These are phyloP conservation scores for Maniola hyperantus DNA, from an alignment of 2,888 invertebrate species.

Conservation along the genomic window DNA sequence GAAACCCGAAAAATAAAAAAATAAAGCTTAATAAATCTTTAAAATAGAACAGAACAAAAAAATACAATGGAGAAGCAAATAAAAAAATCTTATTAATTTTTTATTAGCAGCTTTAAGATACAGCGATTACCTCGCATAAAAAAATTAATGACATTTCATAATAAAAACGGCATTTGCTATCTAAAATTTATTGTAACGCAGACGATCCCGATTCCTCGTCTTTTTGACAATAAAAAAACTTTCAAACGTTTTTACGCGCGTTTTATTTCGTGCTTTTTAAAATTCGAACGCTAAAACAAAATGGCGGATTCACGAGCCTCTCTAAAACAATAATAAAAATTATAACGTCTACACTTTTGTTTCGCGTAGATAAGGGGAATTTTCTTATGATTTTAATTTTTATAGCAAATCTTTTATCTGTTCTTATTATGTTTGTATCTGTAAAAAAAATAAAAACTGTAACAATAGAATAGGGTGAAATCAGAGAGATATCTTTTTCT, in stretches of 20 bases:
- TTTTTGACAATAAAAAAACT: constrained; percentile 52
- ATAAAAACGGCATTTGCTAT: constrained; percentile 43
- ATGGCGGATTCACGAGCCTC: constrained; percentile 56
- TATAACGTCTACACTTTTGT: constrained; percentile 53
- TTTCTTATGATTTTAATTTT: constrained; percentile 78
- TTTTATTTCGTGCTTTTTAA: constrained; percentile 65
- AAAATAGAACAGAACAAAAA: too few relatives aligned
- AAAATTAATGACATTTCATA: constrained; percentile 40
- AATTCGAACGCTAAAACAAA: constrained; percentile 66
- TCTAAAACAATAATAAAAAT: constrained; percentile 73
- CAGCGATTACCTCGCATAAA: constrained; percentile 27
- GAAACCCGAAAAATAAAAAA: too few relatives aligned
- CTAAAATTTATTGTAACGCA: constrained; percentile 42
- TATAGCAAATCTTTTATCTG: constrained; percentile 74
- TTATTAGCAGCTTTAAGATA: constrained; percentile 16
- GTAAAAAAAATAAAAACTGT: constrained; percentile 50
- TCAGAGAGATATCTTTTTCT: neutral
- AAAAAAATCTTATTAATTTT: constrained; percentile 15
- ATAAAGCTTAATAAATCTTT: too few relatives aligned
- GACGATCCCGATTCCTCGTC: constrained; percentile 43
- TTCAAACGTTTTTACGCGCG: constrained; percentile 50
- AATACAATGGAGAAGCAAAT: neutral
- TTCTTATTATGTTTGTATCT: constrained; percentile 61
- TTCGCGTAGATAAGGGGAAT: constrained; percentile 53
- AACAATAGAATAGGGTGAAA: constrained; percentile 2